These are phyloP conservation scores for Salpingus planirostris DNA, from an alignment of 2,888 invertebrate species.

Conservation along the genomic window DNA sequence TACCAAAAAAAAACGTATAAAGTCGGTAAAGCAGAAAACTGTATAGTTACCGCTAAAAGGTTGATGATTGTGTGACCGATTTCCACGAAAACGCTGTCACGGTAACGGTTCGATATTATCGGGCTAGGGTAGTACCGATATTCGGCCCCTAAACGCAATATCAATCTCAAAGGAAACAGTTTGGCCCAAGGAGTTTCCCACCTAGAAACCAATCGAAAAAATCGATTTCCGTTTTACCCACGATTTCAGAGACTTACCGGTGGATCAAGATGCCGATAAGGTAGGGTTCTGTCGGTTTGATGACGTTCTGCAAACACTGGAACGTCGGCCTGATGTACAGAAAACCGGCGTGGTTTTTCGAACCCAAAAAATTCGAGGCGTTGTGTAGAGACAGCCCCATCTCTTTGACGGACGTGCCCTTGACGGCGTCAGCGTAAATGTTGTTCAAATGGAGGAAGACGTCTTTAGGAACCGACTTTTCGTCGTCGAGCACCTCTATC, in stretches of 20 bases:
- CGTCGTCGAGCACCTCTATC: constrained; percentile 57
- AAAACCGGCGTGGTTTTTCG: constrained; percentile 70
- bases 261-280: constrained; percentile 72
- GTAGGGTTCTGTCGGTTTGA: constrained; percentile 60
- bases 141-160: constrained; percentile 73
- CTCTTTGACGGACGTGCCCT: constrained; percentile 57
- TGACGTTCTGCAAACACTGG: constrained; percentile 70
- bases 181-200: constrained; percentile 80
- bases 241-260: constrained; percentile 38
- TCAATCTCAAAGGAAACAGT: constrained; percentile 63
- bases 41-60: constrained; percentile 55
- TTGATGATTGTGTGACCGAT: constrained; percentile 85
- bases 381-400: constrained; percentile 59
- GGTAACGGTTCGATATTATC: constrained; percentile 63
- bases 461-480: constrained; percentile 58
- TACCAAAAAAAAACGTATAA: constrained; percentile 24
- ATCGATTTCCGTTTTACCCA: not conserved
- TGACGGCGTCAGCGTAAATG: constrained; percentile 59
- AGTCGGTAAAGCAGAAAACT: constrained; percentile 2
- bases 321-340: constrained; percentile 71
- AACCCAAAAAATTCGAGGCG: constrained; percentile 53
- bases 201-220: constrained; percentile 28
- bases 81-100: constrained; percentile 74
- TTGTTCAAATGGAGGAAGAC: constrained; percentile 65
- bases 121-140: constrained; percentile 82